These are phyloP conservation scores for Rhagonycha lutea DNA, from an alignment of 2,888 invertebrate genomes.

Conservation along the genomic window DNA sequence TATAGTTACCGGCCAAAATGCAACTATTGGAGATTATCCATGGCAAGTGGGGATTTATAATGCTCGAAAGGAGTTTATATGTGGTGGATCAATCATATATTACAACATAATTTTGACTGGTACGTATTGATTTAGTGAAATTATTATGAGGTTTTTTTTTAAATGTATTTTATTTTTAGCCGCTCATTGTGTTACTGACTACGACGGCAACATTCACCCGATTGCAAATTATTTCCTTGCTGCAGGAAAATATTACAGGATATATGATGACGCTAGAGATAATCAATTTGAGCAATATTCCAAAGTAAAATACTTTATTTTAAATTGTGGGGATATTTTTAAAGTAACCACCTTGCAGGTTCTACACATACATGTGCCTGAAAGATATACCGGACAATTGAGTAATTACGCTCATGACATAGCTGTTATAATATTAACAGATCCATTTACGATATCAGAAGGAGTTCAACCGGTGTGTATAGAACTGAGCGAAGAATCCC, in stretches of 20 bases:
- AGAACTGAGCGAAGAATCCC: too few species aligned
- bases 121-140: neutral
- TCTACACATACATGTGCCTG: slow-evolving; percentile 32
- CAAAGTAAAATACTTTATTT: neutral
- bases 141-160: too few species aligned
- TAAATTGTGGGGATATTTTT: too few species aligned
- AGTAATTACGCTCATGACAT: slow-evolving; percentile 45
- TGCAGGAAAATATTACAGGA: slow-evolving; percentile 44
- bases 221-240: slow-evolving; percentile 33
- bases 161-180: too few species aligned
- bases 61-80: neutral
- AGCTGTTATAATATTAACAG: slow-evolving; percentile 44
- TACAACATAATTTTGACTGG: neutral
- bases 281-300: neutral
- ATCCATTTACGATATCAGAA: slow-evolving; percentile 40
- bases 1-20: neutral
- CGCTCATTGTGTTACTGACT: neutral
- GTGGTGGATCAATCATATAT: neutral
- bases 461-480: slow-evolving; percentile 51
- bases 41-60: neutral
- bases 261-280: slow-evolving; percentile 39
- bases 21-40: neutral
- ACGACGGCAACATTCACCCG: slow-evolving; percentile 17
- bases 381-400: slow-evolving; percentile 35
- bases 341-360: slow-evolving; percentile 27